A percentile compares a stretch with the other conserved stretches of the same genome.
Conservation (phyloP, 1,140 invertebrate species). For the Saccostrea echinata region DNA sequence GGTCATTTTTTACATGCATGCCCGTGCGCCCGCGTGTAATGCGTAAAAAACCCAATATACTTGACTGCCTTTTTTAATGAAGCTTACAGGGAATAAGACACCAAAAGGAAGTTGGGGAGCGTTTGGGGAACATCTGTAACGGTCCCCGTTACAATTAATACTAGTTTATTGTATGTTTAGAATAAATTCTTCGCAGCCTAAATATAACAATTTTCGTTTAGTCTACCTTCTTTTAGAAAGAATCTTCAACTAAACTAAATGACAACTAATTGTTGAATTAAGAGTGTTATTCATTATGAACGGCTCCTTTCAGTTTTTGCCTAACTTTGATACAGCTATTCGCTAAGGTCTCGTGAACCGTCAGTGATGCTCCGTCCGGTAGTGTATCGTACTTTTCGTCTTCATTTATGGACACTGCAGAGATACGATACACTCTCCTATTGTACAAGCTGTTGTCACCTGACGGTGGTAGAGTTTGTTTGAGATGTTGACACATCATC, state of each 20-base stretch:
- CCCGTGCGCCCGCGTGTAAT: too few species aligned
- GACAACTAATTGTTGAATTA: background rate
- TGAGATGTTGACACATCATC: slow-evolving; percentile 28
- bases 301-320: slow-evolving; percentile 55
- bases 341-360: slow-evolving; percentile 33
- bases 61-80: too few species aligned
- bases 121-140: too few species aligned
- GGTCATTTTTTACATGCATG: too few species aligned
- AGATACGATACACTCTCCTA: slow-evolving; percentile 43
- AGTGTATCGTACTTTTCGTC: slow-evolving; percentile 10
- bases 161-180: too few species aligned
- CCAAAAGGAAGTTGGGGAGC: too few species aligned
- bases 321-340: slow-evolving; percentile 62
- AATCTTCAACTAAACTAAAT: background rate
- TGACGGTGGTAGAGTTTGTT: background rate
- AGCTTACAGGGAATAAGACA: too few species aligned
- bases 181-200: background rate
- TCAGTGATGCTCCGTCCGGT: background rate
- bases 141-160: too few species aligned
- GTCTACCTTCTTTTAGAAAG: background rate
- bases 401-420: slow-evolving; percentile 48
- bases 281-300: slow-evolving; percentile 46
- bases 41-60: too few species aligned
- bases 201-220: background rate
- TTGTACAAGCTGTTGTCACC: slow-evolving; percentile 20